A percentile compares a stretch with the other conserved stretches of the same genome.
Conservation (phyloP, 1,140 invertebrate species). For the Myzus persicae region DNA sequence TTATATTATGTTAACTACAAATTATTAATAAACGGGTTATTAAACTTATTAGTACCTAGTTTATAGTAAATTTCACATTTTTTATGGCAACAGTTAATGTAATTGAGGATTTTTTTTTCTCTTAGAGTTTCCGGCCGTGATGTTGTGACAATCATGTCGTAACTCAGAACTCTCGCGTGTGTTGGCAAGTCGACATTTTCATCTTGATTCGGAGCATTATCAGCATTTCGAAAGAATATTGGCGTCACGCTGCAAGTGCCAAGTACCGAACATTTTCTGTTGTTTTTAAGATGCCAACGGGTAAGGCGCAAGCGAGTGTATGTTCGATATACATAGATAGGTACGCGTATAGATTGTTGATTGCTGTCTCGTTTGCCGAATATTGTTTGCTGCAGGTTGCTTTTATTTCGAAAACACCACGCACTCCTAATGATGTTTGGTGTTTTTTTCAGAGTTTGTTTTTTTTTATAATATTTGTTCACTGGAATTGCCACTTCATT, state of each 20-base stretch:
- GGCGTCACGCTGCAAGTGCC: neutral
- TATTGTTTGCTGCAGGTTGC: neutral
- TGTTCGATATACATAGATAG: neutral
- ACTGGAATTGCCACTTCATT: neutral
- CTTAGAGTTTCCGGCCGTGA: neutral
- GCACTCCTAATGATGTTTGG: neutral
- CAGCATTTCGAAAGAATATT: conserved; percentile 6
- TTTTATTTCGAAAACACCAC: neutral
- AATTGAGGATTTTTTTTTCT: neutral
- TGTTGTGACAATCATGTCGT: neutral
- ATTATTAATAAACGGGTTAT: neutral
- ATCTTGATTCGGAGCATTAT: neutral
- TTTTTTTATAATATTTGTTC: neutral
- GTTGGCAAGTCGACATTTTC: neutral
- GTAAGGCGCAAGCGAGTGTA: neutral
- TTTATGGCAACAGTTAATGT: neutral
- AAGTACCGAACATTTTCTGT: neutral
- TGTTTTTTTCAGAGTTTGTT: neutral
- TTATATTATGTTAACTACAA: neutral
- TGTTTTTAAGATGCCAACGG: neutral
- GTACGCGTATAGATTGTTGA: neutral
- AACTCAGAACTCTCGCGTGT: neutral
- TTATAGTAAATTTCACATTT: neutral
- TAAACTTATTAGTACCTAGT: neutral
- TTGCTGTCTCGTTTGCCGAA: neutral